Base-by-base conservation (phyloP, 2,888 invertebrate species). In the Brenthis hecate region DNA sequence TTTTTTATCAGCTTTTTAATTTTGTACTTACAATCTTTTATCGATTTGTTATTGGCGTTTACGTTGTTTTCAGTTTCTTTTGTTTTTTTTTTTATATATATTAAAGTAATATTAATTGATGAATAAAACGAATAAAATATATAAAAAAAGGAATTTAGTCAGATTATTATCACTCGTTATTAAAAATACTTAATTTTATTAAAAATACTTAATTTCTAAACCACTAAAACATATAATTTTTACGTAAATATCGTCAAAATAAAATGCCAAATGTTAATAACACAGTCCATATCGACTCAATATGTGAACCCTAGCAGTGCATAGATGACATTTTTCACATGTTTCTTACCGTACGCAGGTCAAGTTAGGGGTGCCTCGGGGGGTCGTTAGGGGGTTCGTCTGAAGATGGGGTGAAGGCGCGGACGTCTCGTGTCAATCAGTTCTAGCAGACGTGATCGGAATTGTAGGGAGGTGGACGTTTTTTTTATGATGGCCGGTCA, bases 401-500 rank as follows among this genome's bases (percentile, higher is more conserved):
- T 51, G 51, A 63, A 66, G 66, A 63, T 51, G 73, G 73, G 73
- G 73, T 69, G 78, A 80, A 85, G 88, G 89, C 86, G 88, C 85
- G 86, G 88, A 88, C 90, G 91, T 91, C 91, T 89, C 90, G 85
- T 91, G 92, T 92, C 92, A 92, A 92, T 92, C 92, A 92, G 91
- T 88, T 88, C 84, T 84, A 77, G 73, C 76, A 81, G 85, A 92
- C 93, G 93, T 93, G 93, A 86, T 85, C 82, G 78, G 92, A 89
- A 92, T 92, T 81, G 78, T 78, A 76, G 77, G 76, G 76, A 79
- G 78, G 75, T 81, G 82, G 78, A 78, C 80, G 48, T 82, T 86
- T 78, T 82, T 84, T 89, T 88, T 88, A 88, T 85, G 83, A 83
- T 81, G 80, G 61, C 61, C 66, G 55, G 66, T 66, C 60, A 61